phyloP scores from a whole-genome alignment of 2,797 vertebrate genomes.

The Crax fasciolata region DNA sequence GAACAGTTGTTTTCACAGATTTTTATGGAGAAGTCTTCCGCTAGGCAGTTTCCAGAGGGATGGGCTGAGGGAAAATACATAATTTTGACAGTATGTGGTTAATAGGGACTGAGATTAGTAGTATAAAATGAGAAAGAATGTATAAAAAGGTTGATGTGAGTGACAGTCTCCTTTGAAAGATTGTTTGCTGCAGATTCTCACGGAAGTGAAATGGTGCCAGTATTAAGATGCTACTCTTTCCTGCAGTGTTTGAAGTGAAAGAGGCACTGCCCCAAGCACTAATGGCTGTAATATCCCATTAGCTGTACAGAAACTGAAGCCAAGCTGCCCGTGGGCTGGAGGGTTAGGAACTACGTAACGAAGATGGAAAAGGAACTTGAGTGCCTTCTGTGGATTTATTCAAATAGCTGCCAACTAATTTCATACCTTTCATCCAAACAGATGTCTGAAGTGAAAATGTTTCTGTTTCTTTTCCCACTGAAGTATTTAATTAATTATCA shows the following conservation, averaged over 20 bases:
- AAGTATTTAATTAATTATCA: not conserved
- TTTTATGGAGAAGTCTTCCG: not conserved
- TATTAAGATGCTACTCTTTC: not conserved
- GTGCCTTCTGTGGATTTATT: not conserved
- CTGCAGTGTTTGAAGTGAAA: not conserved
- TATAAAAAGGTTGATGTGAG: not conserved
- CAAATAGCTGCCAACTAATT: not conserved
- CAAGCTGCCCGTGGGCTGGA: not conserved
- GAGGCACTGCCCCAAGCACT: not conserved
- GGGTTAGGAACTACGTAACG: not conserved
- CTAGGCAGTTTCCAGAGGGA: not conserved
- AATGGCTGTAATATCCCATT: not conserved
- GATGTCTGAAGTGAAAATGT: constrained; percentile 17
- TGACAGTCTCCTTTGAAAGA: not conserved
- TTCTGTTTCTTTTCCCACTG: not conserved
- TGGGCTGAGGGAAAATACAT: not conserved
- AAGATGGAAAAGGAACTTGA: not conserved
- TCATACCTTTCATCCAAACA: constrained; percentile 1
- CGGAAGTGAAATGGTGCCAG: not conserved
- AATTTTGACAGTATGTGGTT: not conserved
- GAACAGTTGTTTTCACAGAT: not conserved
- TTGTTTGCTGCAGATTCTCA: not conserved
- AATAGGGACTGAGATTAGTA: not conserved
- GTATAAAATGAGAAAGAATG: not conserved
- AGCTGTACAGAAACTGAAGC: not conserved